phyloP scores from a whole-genome alignment of 2,113 vertebrate species.

The Psammodynastes pulverulentus region DNA sequence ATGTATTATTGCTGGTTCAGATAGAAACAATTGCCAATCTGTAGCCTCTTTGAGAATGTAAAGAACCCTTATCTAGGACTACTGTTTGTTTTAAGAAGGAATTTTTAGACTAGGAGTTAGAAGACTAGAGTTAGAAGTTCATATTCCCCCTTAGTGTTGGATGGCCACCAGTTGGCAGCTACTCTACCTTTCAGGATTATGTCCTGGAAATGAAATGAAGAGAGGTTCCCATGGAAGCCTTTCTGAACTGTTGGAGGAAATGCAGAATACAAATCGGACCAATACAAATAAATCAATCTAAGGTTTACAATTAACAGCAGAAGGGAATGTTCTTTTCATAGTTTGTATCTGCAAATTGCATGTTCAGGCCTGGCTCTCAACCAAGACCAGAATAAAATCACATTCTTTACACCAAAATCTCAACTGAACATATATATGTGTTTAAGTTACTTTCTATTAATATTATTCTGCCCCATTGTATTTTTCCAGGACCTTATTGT shows the following conservation, averaged over 20 bases:
- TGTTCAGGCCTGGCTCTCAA: neutral
- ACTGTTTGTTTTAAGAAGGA: neutral
- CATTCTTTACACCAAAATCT: neutral
- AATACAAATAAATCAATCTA: neutral
- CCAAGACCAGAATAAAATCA: neutral
- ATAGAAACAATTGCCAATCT: too few species aligned
- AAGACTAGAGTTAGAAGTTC: neutral
- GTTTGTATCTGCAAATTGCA: neutral
- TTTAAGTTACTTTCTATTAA: neutral
- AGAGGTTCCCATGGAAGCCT: neutral
- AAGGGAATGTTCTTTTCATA: too few species aligned
- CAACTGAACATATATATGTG: neutral
- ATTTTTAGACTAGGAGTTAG: neutral
- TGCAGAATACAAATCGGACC: neutral
- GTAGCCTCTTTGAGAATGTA: neutral
- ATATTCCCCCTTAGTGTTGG: neutral
- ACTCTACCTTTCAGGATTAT: neutral
- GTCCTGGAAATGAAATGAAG: neutral
- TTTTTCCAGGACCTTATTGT: neutral
- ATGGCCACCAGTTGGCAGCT: neutral
- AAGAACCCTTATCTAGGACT: neutral
- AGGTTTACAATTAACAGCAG: neutral
- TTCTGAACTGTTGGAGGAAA: neutral
- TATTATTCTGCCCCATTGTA: too few species aligned
- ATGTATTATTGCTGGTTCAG: neutral